phyloP scores from a whole-genome alignment of 2,113 vertebrate species.

The Dermatemys mawii region DNA sequence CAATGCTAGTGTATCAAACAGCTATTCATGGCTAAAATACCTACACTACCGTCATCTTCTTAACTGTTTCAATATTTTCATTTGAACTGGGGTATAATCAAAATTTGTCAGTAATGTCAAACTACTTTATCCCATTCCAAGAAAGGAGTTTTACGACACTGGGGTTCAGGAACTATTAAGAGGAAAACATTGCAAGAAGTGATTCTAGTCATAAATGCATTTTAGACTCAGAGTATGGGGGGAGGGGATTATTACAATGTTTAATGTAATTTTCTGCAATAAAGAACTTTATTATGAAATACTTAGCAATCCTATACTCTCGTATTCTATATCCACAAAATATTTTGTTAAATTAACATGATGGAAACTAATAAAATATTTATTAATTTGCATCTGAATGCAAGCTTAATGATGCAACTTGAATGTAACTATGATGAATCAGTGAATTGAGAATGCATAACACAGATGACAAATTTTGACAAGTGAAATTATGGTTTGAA shows the following conservation, averaged over 20 bases:
- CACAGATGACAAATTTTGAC: not conserved
- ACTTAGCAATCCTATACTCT: conserved; percentile 52
- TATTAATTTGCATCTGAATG: conserved; percentile 55
- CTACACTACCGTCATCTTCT: not conserved
- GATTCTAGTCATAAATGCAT: not conserved
- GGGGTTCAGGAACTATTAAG: not conserved
- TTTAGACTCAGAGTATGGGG: not conserved
- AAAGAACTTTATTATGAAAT: conserved; percentile 51
- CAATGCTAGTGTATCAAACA: not conserved
- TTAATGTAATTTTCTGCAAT: conserved; percentile 35
- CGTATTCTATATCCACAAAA: conserved; percentile 61
- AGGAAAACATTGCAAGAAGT: not conserved
- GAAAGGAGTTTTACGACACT: not conserved
- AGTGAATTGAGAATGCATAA: not conserved
- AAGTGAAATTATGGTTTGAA: not conserved
- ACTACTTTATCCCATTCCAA: not conserved
- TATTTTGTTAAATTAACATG: conserved; percentile 55
- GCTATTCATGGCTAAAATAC: not conserved
- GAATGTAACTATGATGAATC: conserved; percentile 39
- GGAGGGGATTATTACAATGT: not conserved
- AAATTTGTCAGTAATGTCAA: not conserved
- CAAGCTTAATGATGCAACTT: too few relatives aligned
- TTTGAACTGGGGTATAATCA: not conserved
- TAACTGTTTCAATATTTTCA: not conserved
- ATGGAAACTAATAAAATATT: conserved; percentile 73